phyloP scores from a whole-genome alignment of 1,140 invertebrate genomes.

The Coelopa frigida region DNA sequence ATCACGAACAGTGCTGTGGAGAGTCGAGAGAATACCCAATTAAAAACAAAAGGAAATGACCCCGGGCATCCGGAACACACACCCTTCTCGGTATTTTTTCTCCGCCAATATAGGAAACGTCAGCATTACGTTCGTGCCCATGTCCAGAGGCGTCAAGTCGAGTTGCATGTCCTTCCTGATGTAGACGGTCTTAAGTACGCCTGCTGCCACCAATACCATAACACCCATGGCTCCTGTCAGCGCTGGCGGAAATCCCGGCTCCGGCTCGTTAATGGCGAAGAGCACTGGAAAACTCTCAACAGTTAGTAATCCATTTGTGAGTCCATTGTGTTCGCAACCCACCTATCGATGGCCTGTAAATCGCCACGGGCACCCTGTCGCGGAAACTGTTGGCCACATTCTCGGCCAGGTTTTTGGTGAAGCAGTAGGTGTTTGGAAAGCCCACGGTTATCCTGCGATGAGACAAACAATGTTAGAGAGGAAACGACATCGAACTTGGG shows the following conservation, averaged over 20 bases:
- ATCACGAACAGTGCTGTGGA: too few relatives aligned
- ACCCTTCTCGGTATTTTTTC: background rate
- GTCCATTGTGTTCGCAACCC: background rate
- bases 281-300: constrained; percentile 18
- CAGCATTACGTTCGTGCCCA: constrained; percentile 26
- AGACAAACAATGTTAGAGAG: background rate
- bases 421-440: constrained; percentile 80
- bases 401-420: constrained; percentile 75
- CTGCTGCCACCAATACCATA: constrained; percentile 29
- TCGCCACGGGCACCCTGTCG: constrained; percentile 63
- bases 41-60: too few relatives aligned
- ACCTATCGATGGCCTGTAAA: constrained; percentile 84
- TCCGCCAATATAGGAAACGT: too few relatives aligned
- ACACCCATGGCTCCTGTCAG: constrained; percentile 36
- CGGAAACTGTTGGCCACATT: constrained; percentile 64
- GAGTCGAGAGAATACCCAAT: too few relatives aligned
- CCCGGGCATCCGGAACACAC: too few relatives aligned
- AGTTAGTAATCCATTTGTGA: background rate
- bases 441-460: constrained; percentile 54
- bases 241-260: constrained; percentile 31
- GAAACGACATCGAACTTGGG: too few relatives aligned
- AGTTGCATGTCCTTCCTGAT: constrained; percentile 15
- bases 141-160: constrained; percentile 34
- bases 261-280: constrained; percentile 23
- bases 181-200: constrained; percentile 32